These are phyloP conservation scores for Geotrupes spiniger DNA, from an alignment of 2,888 invertebrate genomes.

Conservation along the genomic window DNA sequence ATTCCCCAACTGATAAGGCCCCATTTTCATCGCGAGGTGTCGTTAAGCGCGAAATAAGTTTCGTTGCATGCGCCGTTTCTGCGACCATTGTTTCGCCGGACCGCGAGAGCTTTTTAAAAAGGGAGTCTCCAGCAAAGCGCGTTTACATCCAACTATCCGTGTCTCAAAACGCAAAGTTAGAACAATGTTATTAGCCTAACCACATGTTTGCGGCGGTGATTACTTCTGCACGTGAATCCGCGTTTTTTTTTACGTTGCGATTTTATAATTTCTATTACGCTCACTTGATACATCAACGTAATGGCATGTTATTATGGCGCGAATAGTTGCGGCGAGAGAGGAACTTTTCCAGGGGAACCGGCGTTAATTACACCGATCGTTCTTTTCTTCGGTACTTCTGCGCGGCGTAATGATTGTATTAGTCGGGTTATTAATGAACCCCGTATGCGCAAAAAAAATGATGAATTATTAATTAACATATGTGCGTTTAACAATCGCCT, in stretches of 20 bases:
- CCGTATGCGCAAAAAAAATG: neutral
- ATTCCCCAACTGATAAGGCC: no score
- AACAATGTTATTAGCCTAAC: slow-evolving; percentile 42
- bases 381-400: neutral
- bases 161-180: slow-evolving; percentile 2
- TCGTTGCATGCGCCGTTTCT: neutral
- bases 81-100: neutral
- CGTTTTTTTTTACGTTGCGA: slow-evolving; percentile 38
- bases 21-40: no score
- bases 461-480: slow-evolving; percentile 5
- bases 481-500: no score
- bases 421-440: neutral
- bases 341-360: slow-evolving; percentile 2
- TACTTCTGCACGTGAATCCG: slow-evolving; percentile 42
- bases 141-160: slow-evolving; percentile 1
- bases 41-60: no score
- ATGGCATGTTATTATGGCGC: slow-evolving; percentile 20
- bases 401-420: slow-evolving; percentile 1
- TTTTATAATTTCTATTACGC: slow-evolving; percentile 39
- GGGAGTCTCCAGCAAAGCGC: neutral
- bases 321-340: slow-evolving; percentile 5
- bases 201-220: slow-evolving; percentile 41
- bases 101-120: neutral
- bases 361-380: neutral
- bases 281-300: slow-evolving; percentile 24